phyloP scores from a whole-genome alignment of 1,140 invertebrate species.

The Drosophila navojoa region DNA sequence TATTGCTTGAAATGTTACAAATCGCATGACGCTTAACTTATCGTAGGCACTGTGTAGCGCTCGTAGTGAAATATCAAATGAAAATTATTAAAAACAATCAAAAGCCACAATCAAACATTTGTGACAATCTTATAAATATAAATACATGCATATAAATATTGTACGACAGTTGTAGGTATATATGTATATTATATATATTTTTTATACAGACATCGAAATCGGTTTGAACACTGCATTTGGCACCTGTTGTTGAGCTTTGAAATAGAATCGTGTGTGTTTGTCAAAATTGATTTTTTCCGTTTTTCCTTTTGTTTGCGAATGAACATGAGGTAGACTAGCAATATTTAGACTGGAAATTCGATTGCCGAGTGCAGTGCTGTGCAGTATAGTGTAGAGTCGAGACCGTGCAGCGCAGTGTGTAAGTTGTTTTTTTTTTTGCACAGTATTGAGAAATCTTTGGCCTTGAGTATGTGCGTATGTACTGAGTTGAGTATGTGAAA shows the following conservation, averaged over 20 bases:
- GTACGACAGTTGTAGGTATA: constrained; percentile 5
- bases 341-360: constrained; percentile 57
- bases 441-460: constrained; percentile 79
- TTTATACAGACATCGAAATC: constrained; percentile 42
- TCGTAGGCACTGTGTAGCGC: constrained; percentile 24
- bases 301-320: constrained; percentile 6
- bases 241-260: constrained; percentile 39
- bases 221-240: constrained; percentile 55
- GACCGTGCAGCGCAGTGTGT: constrained; percentile 20
- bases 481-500: constrained; percentile 25
- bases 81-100: no score
- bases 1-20: constrained; percentile 44
- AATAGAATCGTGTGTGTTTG: constrained; percentile 7
- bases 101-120: constrained; percentile 18
- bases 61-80: constrained; percentile 5
- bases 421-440: constrained; percentile 45
- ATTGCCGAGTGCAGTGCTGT: constrained; percentile 37
- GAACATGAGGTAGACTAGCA: constrained; percentile 64
- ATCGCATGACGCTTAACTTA: constrained; percentile 21
- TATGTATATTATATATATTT: constrained; percentile 10
- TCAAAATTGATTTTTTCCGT: background rate
- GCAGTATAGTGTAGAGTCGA: constrained; percentile 16
- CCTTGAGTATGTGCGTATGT: constrained; percentile 63
- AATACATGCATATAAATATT: constrained; percentile 47
- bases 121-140: constrained; percentile 43